A percentile compares a stretch with the other conserved stretches of the same genome.
phyloP scores from a whole-genome alignment of 2,113 vertebrate species.

The Oxyura jamaicensis region DNA sequence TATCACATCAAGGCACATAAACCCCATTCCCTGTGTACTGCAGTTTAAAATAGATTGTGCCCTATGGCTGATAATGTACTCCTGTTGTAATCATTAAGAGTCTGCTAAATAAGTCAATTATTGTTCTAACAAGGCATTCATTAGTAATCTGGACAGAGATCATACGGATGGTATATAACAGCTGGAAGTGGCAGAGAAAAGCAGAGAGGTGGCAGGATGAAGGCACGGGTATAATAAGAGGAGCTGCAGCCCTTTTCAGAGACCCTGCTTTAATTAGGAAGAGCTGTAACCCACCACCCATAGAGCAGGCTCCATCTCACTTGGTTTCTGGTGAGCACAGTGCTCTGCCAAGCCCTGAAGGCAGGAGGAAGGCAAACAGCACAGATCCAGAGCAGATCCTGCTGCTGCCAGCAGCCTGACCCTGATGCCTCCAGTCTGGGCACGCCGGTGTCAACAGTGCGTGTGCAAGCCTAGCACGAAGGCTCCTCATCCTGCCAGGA shows the following conservation, averaged over 20 bases:
- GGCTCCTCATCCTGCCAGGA: rapidly evolving
- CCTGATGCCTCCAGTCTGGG: background rate
- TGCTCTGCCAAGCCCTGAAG: background rate
- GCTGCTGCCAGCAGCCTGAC: background rate
- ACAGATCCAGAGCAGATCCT: background rate
- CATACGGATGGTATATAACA: background rate
- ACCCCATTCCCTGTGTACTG: background rate
- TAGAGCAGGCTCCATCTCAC: background rate
- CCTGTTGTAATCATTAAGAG: background rate
- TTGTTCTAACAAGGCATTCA: slow-evolving; percentile 13
- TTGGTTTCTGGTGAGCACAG: background rate
- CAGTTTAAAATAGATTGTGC: slow-evolving; percentile 24
- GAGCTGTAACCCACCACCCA: background rate
- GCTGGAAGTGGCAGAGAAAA: background rate
- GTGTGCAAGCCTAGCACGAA: background rate
- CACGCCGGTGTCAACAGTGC: background rate
- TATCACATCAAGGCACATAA: slow-evolving; percentile 34
- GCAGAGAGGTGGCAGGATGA: background rate
- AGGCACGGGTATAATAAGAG: background rate
- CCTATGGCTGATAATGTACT: slow-evolving; percentile 12
- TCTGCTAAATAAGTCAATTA: slow-evolving; percentile 50
- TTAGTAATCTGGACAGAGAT: slow-evolving; percentile 7
- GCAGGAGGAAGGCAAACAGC: background rate
- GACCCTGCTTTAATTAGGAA: slow-evolving; percentile 2
- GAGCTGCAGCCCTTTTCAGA: background rate